These are phyloP conservation scores for Drosophila bocki DNA, from an alignment of 1,140 invertebrate species.

Conservation along the genomic window DNA sequence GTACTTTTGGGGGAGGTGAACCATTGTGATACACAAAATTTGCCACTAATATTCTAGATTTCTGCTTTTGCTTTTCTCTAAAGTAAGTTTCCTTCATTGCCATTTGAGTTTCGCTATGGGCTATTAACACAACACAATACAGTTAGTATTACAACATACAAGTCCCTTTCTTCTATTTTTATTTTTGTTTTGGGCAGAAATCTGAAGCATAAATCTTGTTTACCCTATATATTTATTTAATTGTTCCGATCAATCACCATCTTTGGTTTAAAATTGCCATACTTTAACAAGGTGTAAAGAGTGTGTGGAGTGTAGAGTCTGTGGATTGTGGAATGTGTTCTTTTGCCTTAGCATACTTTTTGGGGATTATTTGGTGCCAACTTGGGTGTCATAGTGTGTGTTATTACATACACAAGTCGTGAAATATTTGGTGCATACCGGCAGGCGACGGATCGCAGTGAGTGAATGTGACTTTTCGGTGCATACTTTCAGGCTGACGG, in stretches of 20 bases:
- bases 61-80: constrained; percentile 2
- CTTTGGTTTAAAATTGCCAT: constrained; percentile 41
- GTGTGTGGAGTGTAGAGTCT: not conserved
- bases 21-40: constrained; percentile 30
- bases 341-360: constrained; percentile 18
- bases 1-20: constrained; percentile 31
- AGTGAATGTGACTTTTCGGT: constrained; percentile 26
- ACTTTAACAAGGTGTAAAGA: constrained; percentile 36
- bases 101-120: constrained; percentile 42
- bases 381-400: constrained; percentile 1
- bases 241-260: constrained; percentile 26
- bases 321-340: constrained; percentile 5
- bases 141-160: constrained; percentile 38
- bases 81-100: constrained; percentile 58
- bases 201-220: constrained; percentile 36
- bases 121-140: constrained; percentile 38
- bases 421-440: constrained; percentile 33
- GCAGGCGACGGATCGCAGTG: constrained; percentile 15
- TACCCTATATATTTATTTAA: constrained; percentile 30
- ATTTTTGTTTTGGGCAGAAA: constrained; percentile 9
- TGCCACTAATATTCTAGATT: constrained; percentile 18
- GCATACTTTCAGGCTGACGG: constrained; percentile 27
- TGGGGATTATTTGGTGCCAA: constrained; percentile 15
- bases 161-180: constrained; percentile 24
- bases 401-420: constrained; percentile 22